Evolutionary conservation across 1,140 invertebrate species (phyloP).

Genomic region (Holcopasites calliopsidis): DNA sequence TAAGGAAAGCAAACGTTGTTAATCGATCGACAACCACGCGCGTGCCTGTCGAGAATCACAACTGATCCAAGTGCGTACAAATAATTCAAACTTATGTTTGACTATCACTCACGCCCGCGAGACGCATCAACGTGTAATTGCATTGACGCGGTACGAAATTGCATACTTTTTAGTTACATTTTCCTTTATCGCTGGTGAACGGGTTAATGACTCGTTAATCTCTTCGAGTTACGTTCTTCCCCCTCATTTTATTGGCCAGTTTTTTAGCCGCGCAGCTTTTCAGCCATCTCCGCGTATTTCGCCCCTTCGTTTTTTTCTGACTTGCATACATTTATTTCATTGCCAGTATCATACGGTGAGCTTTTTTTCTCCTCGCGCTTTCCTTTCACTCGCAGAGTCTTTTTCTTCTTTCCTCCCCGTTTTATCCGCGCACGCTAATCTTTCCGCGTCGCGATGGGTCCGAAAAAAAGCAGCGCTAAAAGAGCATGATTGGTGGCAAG

Average conservation of each 20-base stretch:
- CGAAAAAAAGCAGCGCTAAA: background rate
- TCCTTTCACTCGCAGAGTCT: background rate
- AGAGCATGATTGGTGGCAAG: background rate
- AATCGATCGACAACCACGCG: conserved; percentile 5
- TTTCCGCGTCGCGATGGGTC: background rate
- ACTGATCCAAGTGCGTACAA: background rate
- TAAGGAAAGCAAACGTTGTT: conserved; percentile 14
- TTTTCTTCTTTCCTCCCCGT: background rate
- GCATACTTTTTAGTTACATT: conserved; percentile 29
- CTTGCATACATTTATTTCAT: conserved; percentile 23
- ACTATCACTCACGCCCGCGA: background rate
- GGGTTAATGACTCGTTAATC: conserved; percentile 26
- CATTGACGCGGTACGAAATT: too few species aligned
- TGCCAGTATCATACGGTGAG: conserved; percentile 5
- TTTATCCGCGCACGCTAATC: conserved; percentile 1
- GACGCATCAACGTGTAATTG: background rate
- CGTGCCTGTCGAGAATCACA: too few species aligned
- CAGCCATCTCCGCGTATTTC: background rate
- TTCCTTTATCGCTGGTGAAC: too few species aligned
- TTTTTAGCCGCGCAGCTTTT: background rate
- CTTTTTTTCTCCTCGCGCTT: background rate
- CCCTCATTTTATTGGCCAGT: background rate
- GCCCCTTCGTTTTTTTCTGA: background rate
- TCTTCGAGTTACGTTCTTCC: conserved; percentile 1
- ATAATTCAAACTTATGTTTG: background rate